These are phyloP conservation scores for Trimorus sp. DNA, from an alignment of 2,888 invertebrate species.

Conservation along the genomic window DNA sequence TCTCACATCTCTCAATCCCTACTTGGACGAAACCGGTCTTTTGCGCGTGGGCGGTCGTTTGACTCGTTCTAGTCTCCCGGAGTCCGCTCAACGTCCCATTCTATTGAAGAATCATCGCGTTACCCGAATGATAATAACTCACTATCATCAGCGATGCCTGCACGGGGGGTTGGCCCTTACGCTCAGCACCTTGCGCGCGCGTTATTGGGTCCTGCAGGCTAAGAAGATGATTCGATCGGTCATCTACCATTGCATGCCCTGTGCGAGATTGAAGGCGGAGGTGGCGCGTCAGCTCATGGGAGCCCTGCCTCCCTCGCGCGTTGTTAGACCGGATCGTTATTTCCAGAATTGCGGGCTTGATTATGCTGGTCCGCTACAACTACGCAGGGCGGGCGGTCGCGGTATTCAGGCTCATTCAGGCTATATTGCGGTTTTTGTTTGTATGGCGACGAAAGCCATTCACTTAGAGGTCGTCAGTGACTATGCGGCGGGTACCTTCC, in stretches of 20 bases:
- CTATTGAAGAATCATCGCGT: neutral
- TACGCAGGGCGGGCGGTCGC: neutral
- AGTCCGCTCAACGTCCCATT: neutral
- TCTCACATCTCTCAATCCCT: neutral
- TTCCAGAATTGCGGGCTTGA: neutral
- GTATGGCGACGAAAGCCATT: neutral
- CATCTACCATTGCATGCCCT: neutral
- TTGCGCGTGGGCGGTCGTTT: too few relatives aligned
- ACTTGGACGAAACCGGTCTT: too few relatives aligned
- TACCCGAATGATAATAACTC: neutral
- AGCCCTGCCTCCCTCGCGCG: neutral
- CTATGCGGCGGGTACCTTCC: neutral
- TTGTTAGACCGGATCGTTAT: neutral
- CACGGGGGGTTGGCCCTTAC: slow-evolving; percentile 25
- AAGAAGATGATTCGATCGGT: neutral
- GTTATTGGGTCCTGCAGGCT: neutral
- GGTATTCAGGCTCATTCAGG: neutral
- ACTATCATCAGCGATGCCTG: slow-evolving; percentile 20
- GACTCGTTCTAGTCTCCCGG: too few relatives aligned
- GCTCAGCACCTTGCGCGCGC: slow-evolving; percentile 7
- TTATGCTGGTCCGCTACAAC: neutral
- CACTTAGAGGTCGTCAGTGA: slow-evolving; percentile 6
- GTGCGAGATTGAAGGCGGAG: neutral
- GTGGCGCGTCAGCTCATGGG: neutral
- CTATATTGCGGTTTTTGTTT: neutral